A percentile compares a stretch with the other conserved stretches of the same genome.
phyloP scores from a whole-genome alignment of 2,888 invertebrate genomes.

The Hemaris fuciformis region DNA sequence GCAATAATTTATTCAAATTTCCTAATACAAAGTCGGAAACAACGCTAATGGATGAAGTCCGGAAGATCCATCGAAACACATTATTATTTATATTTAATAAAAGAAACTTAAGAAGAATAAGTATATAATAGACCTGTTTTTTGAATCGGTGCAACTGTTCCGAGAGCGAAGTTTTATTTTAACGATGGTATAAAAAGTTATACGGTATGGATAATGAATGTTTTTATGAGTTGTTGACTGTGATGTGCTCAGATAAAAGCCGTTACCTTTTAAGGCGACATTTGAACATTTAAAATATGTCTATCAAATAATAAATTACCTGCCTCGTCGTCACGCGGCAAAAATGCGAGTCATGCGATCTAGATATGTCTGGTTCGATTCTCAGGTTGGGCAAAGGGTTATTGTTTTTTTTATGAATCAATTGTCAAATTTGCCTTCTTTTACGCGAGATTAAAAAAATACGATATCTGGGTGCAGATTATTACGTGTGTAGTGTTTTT shows the following conservation, averaged over 20 bases:
- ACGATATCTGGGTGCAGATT: no score
- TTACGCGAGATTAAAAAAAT: no score
- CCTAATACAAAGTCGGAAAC: background rate
- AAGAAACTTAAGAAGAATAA: slow-evolving; percentile 8
- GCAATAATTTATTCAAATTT: background rate
- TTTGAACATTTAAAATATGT: no score
- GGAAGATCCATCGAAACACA: background rate
- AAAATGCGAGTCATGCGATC: no score
- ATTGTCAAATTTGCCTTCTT: no score
- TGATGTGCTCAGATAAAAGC: background rate
- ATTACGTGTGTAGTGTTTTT: no score
- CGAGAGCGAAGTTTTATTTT: slow-evolving; percentile 31
- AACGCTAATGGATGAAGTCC: background rate
- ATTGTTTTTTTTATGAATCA: no score
- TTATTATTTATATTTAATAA: background rate
- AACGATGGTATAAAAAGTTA: slow-evolving; percentile 25
- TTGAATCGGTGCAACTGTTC: slow-evolving; percentile 36
- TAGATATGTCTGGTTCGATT: no score
- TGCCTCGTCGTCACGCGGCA: background rate
- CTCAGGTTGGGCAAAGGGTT: no score
- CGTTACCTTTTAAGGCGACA: background rate
- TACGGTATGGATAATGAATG: slow-evolving; percentile 21
- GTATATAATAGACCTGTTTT: slow-evolving; percentile 21
- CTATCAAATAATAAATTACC: background rate
- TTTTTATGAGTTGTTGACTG: background rate